Evolutionary conservation across 1,140 invertebrate genomes (phyloP), one percentile per base, ranked within the genome.

Genomic region (Neoseiulus cucumeris): DNA sequence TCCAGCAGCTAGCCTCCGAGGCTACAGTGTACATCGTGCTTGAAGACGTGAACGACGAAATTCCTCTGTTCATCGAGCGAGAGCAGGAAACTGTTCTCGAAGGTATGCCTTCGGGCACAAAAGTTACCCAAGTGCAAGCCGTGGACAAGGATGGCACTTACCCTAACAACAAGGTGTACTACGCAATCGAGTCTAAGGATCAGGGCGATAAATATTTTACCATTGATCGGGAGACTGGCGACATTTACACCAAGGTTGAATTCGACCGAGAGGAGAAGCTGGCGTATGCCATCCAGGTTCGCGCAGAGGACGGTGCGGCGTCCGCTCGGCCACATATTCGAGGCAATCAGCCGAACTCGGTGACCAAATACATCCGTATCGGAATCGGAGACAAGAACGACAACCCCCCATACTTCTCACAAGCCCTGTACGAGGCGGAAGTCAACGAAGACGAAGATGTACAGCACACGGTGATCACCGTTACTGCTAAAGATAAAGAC

Each of bases 371-470:
- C 69, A 79, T 80, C 64, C 75, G 79, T 45, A 80, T 80, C 68
- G 77, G 76, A 7, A 80, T 82, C 39, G 77, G 77, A 7, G 81
- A 96, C 78, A 94, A 93, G 81, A 96, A 97, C 83, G 91, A 97
- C 81, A 96, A 95, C 78, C 86, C 88, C 47, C 92, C 92, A 42
- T 94, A 91, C 76, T 97, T 97, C 80, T 89, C 93, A 79, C 91
- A 96, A 76, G 83, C 84, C 68, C 81, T 93, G 69, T 98, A 96
- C 79, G 89, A 93, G 77, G 91, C 91, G 68, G 89, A 92, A 77
- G 91, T 97, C 70, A 88, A 92, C 76, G 93, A 97, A 76, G 94
- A 95, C 83, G 91, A 95, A 76, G 91, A 94, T 75, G 92, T 94
- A 71, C 89, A 94, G 72, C 89, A 93, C 73, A 91, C 90, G 18